Percentiles rank a stretch among this genome's conserved stretches.
Evolutionary conservation across 2,888 invertebrate species (phyloP).

Genomic region (Lottia gigantea): DNA sequence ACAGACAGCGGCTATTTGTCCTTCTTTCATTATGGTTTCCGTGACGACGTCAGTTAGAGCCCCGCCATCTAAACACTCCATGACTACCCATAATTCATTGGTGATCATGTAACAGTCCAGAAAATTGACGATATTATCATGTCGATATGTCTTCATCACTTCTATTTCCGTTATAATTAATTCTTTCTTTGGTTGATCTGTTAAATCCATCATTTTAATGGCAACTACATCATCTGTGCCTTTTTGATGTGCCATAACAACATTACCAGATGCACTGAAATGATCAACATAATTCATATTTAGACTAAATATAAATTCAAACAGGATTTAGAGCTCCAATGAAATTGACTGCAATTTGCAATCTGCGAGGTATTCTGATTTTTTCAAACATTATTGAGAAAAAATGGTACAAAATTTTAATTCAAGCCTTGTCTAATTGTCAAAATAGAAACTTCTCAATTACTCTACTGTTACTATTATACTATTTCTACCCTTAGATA

Average conservation of each 20-base stretch:
- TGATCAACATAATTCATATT: background rate
- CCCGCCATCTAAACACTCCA: conserved; percentile 89
- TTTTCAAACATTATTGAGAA: too few relatives aligned
- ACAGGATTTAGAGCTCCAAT: too few relatives aligned
- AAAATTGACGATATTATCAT: conserved; percentile 95
- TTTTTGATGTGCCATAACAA: conserved; percentile 87
- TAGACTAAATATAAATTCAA: too few relatives aligned
- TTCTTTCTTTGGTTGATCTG: conserved; percentile 95
- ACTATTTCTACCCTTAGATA: too few relatives aligned
- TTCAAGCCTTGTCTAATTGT: too few relatives aligned
- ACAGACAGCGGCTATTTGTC: conserved; percentile 95
- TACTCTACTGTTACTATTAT: too few relatives aligned
- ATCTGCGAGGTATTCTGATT: too few relatives aligned
- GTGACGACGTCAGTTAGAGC: conserved; percentile 97
- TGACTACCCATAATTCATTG: conserved; percentile 94
- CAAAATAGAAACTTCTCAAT: too few relatives aligned
- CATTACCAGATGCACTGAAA: conserved; percentile 85
- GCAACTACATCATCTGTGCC: conserved; percentile 82
- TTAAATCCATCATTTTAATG: conserved; percentile 94
- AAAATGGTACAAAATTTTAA: too few relatives aligned
- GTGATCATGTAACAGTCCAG: conserved; percentile 91
- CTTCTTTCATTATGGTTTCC: conserved; percentile 91
- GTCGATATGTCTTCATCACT: conserved; percentile 74
- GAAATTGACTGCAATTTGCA: too few relatives aligned
- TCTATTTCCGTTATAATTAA: conserved; percentile 92